Evolutionary conservation across 1,140 invertebrate species (phyloP), one percentile per base, ranked within the genome.

Genomic region (Carposina sasakii): DNA sequence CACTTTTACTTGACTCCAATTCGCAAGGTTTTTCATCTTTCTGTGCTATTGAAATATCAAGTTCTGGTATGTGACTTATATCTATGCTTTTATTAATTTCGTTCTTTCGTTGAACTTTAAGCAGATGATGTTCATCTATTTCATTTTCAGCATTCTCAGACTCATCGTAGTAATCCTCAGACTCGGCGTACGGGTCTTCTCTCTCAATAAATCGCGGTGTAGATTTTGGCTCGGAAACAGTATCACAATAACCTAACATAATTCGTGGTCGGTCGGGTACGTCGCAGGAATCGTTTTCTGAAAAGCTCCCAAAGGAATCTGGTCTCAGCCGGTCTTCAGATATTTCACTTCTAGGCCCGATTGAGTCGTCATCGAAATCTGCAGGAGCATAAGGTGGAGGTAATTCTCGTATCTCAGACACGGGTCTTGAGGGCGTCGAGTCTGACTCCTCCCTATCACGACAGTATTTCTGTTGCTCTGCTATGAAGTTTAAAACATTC

Each of bases 381-480:
- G 77, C 81, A 4, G 77, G 52, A 3, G 81, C 73, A 31, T 84
- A 85, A 0, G 85, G 85, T 28, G 85, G 82, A 30, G 85, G 85
- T 17, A 86, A 48, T 59, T 86, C 85, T 10, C 81, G 70, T 55
- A 86, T 84, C 60, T 85, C 83, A 21, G 85, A 86, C n/a, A 82
- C 71, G 17, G 85, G 85, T 30, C 85, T 74, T n/a, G 85, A 86
- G 16, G 87, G 85, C 58, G 82, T 69, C 5, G 86, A 86, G 61
- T 89, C 87, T 19, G 85, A 76, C 37, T 86, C 85, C 63, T 89
- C 87, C 65, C 87, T 77, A 34, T 85, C 85, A 21, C 86, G 78
- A 54, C 86, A 90, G 63, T 91, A 92, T 71, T 91, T 91, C 63
- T 92, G 91, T 67, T 93, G 91, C 58, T 93, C 91, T 3, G 90